Evolutionary conservation across 1,140 invertebrate species (phyloP), one percentile per base, ranked within the genome.

Genomic region (Dufourea novaeangliae): DNA sequence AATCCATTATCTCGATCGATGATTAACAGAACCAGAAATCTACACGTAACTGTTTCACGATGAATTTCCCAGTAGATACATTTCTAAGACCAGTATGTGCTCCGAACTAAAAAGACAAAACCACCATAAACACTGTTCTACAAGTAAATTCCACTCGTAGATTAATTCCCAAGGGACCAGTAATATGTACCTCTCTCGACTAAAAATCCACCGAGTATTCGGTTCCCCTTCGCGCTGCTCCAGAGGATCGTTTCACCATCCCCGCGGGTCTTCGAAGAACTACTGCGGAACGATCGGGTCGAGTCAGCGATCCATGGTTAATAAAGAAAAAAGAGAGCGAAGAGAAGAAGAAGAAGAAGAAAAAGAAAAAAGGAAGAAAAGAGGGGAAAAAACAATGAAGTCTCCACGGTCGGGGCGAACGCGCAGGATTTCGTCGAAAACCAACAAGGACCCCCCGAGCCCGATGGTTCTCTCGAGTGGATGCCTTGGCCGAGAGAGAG

Each of bases 381-480:
- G 5, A 44, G 12, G 8, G 8, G 34, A 8, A 37, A 7, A 50
- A n/a, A 50, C 6, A 44, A 14, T 14, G 41, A 12, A 44, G 41
- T 44, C 41, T 44, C 14, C 44, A 6, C 44, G 46, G 34, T 41
- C 22, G 56, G 69, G n/a, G 10, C 37, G 57, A 12, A 50, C 32
- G 37, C 37, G 57, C 22, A 50, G 63, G 39, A 68, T 69, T 75
- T 69, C 64, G 63, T 57, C 52, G 73, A 75, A 62, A 62, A 71
- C 74, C 67, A 70, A 71, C 67, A 71, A 70, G 67, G 67, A 46
- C 27, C 34, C 50, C 39, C 20, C 14, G 20, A 29, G 59, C 17
- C 34, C 20, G 27, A 62, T n/a, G 41, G 62, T 27, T 46, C 34
- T n/a, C n/a, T n/a, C n/a, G n/a, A n/a, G 41, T 20, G 34, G 41